Conservation (phyloP, 1,140 invertebrate genomes). For the Drosophila tani region DNA sequence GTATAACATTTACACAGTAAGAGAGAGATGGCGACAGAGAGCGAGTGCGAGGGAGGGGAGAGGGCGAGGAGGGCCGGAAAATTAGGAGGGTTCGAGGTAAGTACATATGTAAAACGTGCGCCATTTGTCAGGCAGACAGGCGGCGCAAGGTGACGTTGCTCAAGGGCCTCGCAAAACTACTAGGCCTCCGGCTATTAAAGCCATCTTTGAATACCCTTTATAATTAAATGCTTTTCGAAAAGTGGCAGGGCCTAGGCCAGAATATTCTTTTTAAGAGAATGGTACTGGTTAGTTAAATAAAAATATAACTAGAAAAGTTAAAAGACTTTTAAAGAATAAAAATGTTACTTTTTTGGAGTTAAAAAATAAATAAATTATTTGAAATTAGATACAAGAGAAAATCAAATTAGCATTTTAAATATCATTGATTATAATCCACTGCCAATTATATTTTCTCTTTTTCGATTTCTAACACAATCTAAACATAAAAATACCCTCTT, state of each 20-base stretch:
- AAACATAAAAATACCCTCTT: background rate
- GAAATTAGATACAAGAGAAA: no score
- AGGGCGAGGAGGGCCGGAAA: background rate
- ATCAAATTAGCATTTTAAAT: no score
- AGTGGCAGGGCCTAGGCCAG: no score
- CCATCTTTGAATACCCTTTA: slow-evolving; percentile 12
- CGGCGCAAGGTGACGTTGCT: slow-evolving; percentile 60
- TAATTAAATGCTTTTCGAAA: background rate
- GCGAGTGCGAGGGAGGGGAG: background rate
- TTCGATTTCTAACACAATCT: no score
- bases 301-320: no score
- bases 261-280: no score
- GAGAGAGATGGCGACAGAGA: background rate
- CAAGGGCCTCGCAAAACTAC: slow-evolving; percentile 42
- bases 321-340: no score
- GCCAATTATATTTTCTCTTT: no score
- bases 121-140: slow-evolving; percentile 72
- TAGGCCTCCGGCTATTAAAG: background rate
- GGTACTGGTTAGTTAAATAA: no score
- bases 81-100: slow-evolving; percentile 53
- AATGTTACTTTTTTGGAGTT: no score
- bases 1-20: slow-evolving; percentile 73
- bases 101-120: slow-evolving; percentile 80
- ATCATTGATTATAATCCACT: no score
- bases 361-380: no score